phyloP scores from a whole-genome alignment of 1,140 invertebrate genomes.

The Copidosoma floridanum region DNA sequence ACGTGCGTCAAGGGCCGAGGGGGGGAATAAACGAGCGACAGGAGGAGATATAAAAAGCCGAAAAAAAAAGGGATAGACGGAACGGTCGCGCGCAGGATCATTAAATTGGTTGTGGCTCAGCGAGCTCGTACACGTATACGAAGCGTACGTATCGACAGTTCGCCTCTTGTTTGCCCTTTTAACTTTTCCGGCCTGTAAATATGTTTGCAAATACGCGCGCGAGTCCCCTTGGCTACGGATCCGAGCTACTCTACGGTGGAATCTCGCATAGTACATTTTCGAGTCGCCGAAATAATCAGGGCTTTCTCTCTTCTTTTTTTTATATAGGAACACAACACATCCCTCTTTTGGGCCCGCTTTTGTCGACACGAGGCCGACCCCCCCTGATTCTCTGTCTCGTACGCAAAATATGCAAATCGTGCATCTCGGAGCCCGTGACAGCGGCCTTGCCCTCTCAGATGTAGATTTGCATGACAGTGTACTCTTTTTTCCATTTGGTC shows the following conservation, averaged over 20 bases:
- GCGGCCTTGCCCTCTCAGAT: conserved; percentile 15
- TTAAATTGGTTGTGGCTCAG: conserved; percentile 50
- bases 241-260: no score
- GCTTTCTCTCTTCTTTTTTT: conserved; percentile 15
- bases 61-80: conserved; percentile 9
- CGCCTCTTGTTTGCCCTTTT: conserved; percentile 48
- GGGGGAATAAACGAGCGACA: conserved; percentile 4
- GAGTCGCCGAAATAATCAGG: conserved; percentile 47
- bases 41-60: conserved; percentile 7
- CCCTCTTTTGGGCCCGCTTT: conserved; percentile 3
- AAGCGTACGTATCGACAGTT: conserved; percentile 41
- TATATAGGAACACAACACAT: conserved; percentile 9
- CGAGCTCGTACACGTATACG: conserved; percentile 36
- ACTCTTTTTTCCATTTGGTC: no score
- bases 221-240: conserved; percentile 38
- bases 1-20: conserved; percentile 11
- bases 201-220: conserved; percentile 55
- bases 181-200: conserved; percentile 47
- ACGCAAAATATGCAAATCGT: conserved; percentile 50
- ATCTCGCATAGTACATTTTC: no score
- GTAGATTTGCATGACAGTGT: conserved; percentile 50
- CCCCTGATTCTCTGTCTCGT: conserved; percentile 5
- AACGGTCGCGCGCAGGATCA: conserved; percentile 36
- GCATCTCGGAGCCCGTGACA: no score
- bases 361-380: conserved; percentile 26